phyloP scores from a whole-genome alignment of 2,113 vertebrate genomes.

The Poecilia latipinna region DNA sequence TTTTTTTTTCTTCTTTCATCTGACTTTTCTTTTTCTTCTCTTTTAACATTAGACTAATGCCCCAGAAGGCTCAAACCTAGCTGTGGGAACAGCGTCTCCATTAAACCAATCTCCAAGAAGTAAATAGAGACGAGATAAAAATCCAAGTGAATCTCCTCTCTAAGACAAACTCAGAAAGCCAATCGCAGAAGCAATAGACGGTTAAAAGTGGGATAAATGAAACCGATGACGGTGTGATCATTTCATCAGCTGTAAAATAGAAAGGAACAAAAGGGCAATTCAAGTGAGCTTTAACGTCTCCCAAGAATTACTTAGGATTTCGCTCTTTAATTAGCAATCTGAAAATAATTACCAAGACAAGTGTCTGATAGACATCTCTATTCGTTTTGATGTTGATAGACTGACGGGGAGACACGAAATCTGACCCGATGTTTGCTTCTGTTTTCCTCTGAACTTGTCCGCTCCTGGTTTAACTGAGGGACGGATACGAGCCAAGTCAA shows the following conservation, averaged over 20 bases:
- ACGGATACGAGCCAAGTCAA: slow-evolving; percentile 46
- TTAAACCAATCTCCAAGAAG: not conserved
- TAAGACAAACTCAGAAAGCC: slow-evolving; percentile 14
- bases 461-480: slow-evolving; percentile 56
- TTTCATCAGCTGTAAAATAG: slow-evolving; percentile 45
- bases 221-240: slow-evolving; percentile 40
- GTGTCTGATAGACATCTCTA: slow-evolving; percentile 69
- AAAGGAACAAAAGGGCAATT: slow-evolving; percentile 43
- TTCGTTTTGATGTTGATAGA: slow-evolving; percentile 63
- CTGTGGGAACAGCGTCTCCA: slow-evolving; percentile 17
- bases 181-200: slow-evolving; percentile 15
- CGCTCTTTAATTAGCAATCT: slow-evolving; percentile 65
- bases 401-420: slow-evolving; percentile 33
- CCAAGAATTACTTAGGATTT: slow-evolving; percentile 62
- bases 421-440: slow-evolving; percentile 33
- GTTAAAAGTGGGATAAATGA: slow-evolving; percentile 44
- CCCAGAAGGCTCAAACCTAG: slow-evolving; percentile 30
- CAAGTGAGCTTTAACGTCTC: slow-evolving; percentile 38
- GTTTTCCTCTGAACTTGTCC: slow-evolving; percentile 27
- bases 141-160: not conserved
- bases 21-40: slow-evolving; percentile 50
- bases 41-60: slow-evolving; percentile 57
- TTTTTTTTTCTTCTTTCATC: slow-evolving; percentile 50
- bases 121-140: not conserved
- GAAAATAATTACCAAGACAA: slow-evolving; percentile 71